Evolutionary conservation across 2,113 vertebrate genomes (phyloP).

Genomic region (Sclerurus mexicanus): DNA sequence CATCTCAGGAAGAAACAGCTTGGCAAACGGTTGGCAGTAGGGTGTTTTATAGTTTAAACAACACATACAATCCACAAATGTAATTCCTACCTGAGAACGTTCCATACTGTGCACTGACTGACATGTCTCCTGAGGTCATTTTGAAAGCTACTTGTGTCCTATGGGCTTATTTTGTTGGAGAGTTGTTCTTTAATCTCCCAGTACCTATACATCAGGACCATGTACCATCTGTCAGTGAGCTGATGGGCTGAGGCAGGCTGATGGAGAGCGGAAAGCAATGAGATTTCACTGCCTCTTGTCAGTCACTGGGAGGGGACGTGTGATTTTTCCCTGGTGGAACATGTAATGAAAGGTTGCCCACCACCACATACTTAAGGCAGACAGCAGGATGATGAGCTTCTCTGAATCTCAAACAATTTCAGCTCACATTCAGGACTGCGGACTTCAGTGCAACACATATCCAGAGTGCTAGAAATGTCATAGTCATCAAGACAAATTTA

Average conservation of each 20-base stretch:
- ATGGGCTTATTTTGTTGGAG: slow-evolving; percentile 15
- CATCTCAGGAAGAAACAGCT: not conserved
- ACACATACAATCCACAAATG: not conserved
- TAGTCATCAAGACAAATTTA: not conserved
- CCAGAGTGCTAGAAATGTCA: not conserved
- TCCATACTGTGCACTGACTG: not conserved
- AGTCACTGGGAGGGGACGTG: not conserved
- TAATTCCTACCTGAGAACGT: slow-evolving; percentile 28
- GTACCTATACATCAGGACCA: not conserved
- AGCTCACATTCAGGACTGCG: not conserved
- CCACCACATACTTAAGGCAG: not conserved
- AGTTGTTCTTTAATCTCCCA: slow-evolving; percentile 29
- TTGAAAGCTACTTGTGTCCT: slow-evolving; percentile 28
- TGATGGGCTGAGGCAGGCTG: slow-evolving; percentile 6
- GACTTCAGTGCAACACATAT: not conserved
- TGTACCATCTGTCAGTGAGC: slow-evolving; percentile 1
- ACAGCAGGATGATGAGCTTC: not conserved
- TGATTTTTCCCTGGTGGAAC: not conserved
- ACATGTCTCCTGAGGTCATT: not conserved
- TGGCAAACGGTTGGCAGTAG: not conserved
- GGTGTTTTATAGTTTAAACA: not conserved
- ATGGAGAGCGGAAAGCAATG: not conserved
- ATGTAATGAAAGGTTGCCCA: not conserved
- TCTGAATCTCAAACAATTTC: not conserved
- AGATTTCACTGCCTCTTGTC: not conserved